Percentiles rank a stretch among this genome's conserved stretches.
Evolutionary conservation across 2,888 invertebrate species (phyloP).

Genomic region (Mesorhabditis belari): DNA sequence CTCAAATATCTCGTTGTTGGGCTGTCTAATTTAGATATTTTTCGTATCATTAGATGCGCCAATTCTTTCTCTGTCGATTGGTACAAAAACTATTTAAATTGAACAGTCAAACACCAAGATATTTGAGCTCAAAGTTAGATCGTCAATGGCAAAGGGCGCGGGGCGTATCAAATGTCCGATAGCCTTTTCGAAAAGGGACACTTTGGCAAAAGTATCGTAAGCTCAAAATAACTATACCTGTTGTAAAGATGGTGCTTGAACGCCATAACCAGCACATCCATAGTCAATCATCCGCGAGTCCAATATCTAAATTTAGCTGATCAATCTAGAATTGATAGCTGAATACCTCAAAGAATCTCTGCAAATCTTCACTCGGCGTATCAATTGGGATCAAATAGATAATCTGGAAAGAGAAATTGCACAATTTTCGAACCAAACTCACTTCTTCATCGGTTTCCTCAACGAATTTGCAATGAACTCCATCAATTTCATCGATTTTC

Average conservation of each 20-base stretch:
- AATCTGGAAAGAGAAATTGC: background rate
- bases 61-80: too few species aligned
- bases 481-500: background rate
- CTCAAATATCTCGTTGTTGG: too few species aligned
- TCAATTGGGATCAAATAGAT: slow-evolving; percentile 22
- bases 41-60: too few species aligned
- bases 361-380: slow-evolving; percentile 23
- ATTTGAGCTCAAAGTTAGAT: too few species aligned
- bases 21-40: too few species aligned
- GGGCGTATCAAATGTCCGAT: too few species aligned
- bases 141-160: too few species aligned
- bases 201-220: background rate
- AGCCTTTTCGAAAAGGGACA: too few species aligned
- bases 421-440: slow-evolving; percentile 12
- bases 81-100: too few species aligned
- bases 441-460: slow-evolving; percentile 29
- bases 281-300: slow-evolving; percentile 21
- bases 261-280: slow-evolving; percentile 36
- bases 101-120: too few species aligned
- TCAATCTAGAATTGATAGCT: too few species aligned
- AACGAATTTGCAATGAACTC: background rate
- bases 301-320: too few species aligned
- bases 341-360: slow-evolving; percentile 31
- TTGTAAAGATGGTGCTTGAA: slow-evolving; percentile 43
- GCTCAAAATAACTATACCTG: slow-evolving; percentile 18